Conservation (phyloP, 2,888 invertebrate genomes). For the Calliscelio sp. region DNA sequence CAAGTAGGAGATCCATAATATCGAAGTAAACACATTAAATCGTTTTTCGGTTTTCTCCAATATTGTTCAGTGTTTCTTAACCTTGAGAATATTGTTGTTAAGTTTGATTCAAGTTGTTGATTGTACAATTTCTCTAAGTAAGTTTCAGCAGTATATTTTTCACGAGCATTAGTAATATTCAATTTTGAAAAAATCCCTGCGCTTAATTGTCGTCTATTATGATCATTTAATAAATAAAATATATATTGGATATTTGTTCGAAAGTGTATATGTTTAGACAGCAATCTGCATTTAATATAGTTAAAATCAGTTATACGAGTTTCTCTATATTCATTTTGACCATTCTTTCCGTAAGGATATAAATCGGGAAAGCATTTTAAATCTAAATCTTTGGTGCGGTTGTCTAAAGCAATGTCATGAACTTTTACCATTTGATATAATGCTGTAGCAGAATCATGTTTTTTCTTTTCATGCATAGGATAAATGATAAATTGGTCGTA, state of each 20-base stretch:
- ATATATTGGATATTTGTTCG: conserved; percentile 31
- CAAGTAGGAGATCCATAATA: conserved; percentile 72
- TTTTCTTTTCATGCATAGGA: neutral
- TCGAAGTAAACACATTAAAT: conserved; percentile 68
- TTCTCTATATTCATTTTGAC: conserved; percentile 70
- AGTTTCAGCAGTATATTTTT: conserved; percentile 26
- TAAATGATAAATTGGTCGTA: conserved; percentile 31
- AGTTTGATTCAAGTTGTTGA: neutral
- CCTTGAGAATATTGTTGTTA: conserved; percentile 16
- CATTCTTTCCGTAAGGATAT: conserved; percentile 33
- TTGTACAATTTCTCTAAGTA: conserved; percentile 7
- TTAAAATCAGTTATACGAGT: conserved; percentile 72
- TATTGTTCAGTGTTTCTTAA: conserved; percentile 18
- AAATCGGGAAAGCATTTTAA: conserved; percentile 51
- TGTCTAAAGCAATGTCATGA: conserved; percentile 71
- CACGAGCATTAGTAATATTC: conserved; percentile 28
- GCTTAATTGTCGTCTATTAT: conserved; percentile 43
- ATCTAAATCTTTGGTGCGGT: conserved; percentile 65
- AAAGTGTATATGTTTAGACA: conserved; percentile 33
- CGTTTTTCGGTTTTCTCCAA: conserved; percentile 21
- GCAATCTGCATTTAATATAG: conserved; percentile 39
- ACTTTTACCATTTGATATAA: conserved; percentile 68
- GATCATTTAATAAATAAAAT: conserved; percentile 68
- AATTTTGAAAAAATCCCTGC: conserved; percentile 10
- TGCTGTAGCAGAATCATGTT: conserved; percentile 58